These are phyloP conservation scores for Cyanoramphus novaezelandiae DNA, from an alignment of 2,113 vertebrate genomes.

Conservation along the genomic window DNA sequence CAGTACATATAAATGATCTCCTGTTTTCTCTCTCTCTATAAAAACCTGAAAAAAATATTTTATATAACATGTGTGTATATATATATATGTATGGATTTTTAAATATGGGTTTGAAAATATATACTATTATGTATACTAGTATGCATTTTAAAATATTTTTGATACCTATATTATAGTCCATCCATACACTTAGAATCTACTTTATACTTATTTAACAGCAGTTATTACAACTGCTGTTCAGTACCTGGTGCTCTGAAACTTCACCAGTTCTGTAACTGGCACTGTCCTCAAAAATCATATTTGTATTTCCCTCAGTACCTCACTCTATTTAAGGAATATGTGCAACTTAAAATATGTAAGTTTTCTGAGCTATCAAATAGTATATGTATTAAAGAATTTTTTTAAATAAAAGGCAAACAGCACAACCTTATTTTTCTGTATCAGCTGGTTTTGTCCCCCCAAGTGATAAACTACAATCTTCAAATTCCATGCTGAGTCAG, in stretches of 20 bases:
- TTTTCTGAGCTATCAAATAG: background rate
- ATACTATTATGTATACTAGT: background rate
- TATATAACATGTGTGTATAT: background rate
- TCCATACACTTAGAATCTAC: background rate
- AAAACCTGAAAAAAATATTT: background rate
- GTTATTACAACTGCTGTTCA: background rate
- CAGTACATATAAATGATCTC: background rate
- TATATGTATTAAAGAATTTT: background rate
- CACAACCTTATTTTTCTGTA: background rate
- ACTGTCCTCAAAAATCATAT: background rate
- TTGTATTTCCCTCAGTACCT: background rate
- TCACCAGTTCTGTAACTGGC: background rate
- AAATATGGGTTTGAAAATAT: background rate
- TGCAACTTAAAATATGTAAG: background rate
- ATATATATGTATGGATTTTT: background rate
- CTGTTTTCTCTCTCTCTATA: background rate
- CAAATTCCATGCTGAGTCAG: background rate
- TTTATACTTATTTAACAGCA: background rate
- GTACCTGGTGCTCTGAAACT: background rate
- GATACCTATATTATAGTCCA: background rate
- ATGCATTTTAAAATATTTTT: background rate
- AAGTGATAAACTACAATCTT: background rate
- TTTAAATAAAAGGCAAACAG: background rate
- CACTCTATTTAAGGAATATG: background rate
- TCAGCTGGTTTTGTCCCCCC: background rate